Conservation (phyloP, 1,140 invertebrate species). For the Papilio polytes region DNA sequence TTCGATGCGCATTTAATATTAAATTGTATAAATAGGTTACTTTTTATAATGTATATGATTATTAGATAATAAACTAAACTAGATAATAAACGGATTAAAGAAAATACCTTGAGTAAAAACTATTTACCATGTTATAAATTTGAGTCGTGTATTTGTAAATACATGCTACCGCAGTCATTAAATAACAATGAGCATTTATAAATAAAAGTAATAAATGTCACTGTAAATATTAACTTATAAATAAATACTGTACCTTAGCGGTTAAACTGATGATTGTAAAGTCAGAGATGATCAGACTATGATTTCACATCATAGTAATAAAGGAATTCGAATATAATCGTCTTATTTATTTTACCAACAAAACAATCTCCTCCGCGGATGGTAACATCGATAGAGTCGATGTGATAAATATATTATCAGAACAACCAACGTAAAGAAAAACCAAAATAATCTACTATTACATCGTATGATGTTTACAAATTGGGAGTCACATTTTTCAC, state of each 20-base stretch:
- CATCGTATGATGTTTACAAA: constrained; percentile 42
- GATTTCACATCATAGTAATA: neutral
- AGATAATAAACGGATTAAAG: neutral
- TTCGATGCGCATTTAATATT: neutral
- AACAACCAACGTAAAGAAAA: constrained; percentile 54
- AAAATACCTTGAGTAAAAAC: neutral
- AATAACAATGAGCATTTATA: neutral
- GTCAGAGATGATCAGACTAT: neutral
- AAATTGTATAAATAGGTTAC: neutral
- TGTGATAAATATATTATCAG: constrained; percentile 53
- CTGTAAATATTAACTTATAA: neutral
- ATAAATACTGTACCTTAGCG: neutral
- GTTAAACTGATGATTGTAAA: neutral
- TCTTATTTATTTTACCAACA: constrained; percentile 41
- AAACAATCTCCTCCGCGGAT: constrained; percentile 51
- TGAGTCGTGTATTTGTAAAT: no score
- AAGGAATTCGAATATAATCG: constrained; percentile 11
- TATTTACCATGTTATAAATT: no score
- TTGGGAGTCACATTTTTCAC: constrained; percentile 48
- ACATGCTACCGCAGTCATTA: no score
- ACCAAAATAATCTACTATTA: constrained; percentile 45
- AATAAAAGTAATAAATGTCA: neutral
- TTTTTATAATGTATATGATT: neutral
- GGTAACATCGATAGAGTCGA: constrained; percentile 52
- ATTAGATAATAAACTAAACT: neutral